These are phyloP conservation scores for Sweltsa coloradensis DNA, from an alignment of 1,140 invertebrate genomes.

Conservation along the genomic window DNA sequence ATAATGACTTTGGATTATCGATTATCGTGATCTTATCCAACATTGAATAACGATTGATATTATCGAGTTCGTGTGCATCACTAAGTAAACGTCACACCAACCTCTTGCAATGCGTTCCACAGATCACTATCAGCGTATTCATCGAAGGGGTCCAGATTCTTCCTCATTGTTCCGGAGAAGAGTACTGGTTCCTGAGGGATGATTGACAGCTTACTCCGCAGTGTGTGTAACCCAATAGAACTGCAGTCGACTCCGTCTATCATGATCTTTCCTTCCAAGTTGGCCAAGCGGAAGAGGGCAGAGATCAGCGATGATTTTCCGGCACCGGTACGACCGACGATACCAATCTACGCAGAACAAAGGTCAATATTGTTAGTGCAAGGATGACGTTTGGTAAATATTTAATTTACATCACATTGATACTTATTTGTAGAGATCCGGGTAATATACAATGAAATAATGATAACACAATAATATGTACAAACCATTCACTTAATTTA, in stretches of 20 bases:
- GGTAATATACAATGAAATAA: constrained; percentile 42
- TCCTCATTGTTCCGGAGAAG: constrained; percentile 65
- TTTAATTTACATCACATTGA: no score
- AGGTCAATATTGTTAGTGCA: constrained; percentile 54
- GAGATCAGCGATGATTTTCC: constrained; percentile 29
- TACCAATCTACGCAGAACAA: constrained; percentile 18
- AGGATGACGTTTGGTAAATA: constrained; percentile 48
- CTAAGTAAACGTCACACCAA: no score
- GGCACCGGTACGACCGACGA: constrained; percentile 44
- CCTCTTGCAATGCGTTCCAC: constrained; percentile 44
- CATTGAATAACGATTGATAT: no score
- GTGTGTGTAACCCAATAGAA: constrained; percentile 31
- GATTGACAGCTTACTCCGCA: constrained; percentile 39
- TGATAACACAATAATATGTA: constrained; percentile 11
- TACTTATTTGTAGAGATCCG: no score
- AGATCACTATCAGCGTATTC: constrained; percentile 41
- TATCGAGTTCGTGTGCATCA: no score
- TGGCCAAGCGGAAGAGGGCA: constrained; percentile 24
- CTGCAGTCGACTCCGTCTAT: constrained; percentile 37
- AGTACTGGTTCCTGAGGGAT: constrained; percentile 72
- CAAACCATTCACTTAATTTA: no score
- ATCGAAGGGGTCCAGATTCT: constrained; percentile 75
- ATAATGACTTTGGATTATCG: no score
- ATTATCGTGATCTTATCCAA: no score
- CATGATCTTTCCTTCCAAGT: constrained; percentile 25